Evolutionary conservation across 2,888 invertebrate species (phyloP), one percentile per base, ranked within the genome.

Genomic region (Lordiphosa fenestrarum): DNA sequence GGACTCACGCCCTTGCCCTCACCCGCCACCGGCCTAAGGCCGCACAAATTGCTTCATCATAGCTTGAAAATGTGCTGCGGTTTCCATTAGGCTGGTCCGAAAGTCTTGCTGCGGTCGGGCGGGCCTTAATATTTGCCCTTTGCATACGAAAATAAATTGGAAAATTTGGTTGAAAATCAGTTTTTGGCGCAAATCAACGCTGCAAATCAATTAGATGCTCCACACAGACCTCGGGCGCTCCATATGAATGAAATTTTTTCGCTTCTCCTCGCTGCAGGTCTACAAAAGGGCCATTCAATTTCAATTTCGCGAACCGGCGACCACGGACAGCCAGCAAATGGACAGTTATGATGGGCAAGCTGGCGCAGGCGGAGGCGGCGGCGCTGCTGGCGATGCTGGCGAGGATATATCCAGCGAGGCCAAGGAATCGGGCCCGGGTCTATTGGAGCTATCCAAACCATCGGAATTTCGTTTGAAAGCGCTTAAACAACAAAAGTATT

Each of bases 391-490:
- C 40, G 65, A 53, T 4, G 57, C 54, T 35, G 73, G 66, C 38
- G 73, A 72, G 41, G 74, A 73, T 68, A 56, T 69, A 47, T 73
- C 75, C 41, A 76, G 71, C 40, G 76, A 77, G 44, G 67, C 73
- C 49, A 88, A 84, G 65, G 84, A 86, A 55, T 81, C 80, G 38
- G 80, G 71, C 2, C 86, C 84, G 44, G 88, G 88, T 49, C 74
- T 89, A 56, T 76, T 89, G 64, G 89, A 90, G 69, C 86, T 88
- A 58, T 86, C 89, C 50, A 87, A 84, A 65, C 90, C 90, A 66
- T 90, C 90, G 59, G 89, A 90, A 82, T 88, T 89, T 77, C 87
- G 89, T 69, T 84, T 88, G 71, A 88, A 85, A 75, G 88, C 89
- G 62, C 86, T 87, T 67, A 88, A 88, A 75, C 87, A 88, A 61